Evolutionary conservation across 2,797 vertebrate genomes (phyloP), one percentile per base, ranked within the genome.

Genomic region (Acanthornis magna): DNA sequence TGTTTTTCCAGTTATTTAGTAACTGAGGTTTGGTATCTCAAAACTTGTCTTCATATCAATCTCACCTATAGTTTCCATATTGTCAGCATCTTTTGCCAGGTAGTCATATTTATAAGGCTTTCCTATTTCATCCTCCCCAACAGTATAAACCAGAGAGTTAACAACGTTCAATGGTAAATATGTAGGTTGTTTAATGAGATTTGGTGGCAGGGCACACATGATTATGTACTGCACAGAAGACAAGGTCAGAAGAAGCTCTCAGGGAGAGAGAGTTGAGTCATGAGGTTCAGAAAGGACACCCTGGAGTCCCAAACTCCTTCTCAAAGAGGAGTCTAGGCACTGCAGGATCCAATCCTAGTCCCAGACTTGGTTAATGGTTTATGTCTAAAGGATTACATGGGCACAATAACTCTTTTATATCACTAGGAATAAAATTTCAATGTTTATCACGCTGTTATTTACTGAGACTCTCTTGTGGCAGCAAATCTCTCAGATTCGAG

Each of bases 211-310:
- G 20, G 16, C 7, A 47, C 21, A 48, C 11, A 16, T 34, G 14
- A 26, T 34, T 55, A 10, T 26, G 30, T 22, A 18, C 14, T 16
- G 7, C 11, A 30, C 2, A 32, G 42, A 70, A 17, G 26, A 55
- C 21, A 70, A 34, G 30, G 34, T 42, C 30, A 40, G 34, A 30
- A 25, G 15, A 61, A 47, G 7, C 20, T 60, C 23, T 51, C 22
- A 45, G 16, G 13, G 13, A 30, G 23, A 54, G 0, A 30, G 23
- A 54, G 0, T 23, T 51, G 13, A 61, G 38, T 17, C 6, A 27
- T 14, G 29, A 53, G 20, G 29, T 20, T 47, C 20, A 47, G 23
- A 38, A 51, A 38, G 19, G n/a, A 76, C 5, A 2, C 21, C 3
- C 2, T 60, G 20, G 4, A 15, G 5, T n/a, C 45, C 29, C 38